Percentiles rank a stretch among this genome's conserved stretches.
phyloP scores from a whole-genome alignment of 2,888 invertebrate genomes.

The Ditylenchus weischeri region DNA sequence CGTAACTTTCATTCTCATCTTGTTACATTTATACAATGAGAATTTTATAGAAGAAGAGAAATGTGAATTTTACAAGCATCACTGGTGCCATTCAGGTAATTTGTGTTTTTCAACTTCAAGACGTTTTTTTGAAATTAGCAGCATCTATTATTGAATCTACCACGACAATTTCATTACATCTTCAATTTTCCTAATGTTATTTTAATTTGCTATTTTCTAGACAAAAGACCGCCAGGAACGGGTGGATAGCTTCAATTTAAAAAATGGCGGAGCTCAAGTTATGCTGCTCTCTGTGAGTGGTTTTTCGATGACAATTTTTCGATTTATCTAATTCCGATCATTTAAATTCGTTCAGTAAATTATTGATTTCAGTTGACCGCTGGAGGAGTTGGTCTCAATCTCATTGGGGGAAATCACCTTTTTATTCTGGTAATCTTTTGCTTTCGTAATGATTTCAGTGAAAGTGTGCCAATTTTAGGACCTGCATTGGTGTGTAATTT shows the following conservation, averaged over 20 bases:
- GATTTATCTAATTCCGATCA: too few relatives aligned
- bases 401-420: conserved; percentile 85
- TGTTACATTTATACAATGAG: too few relatives aligned
- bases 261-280: conserved; percentile 64
- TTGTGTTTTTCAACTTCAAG: background rate
- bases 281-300: conserved; percentile 71
- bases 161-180: too few relatives aligned
- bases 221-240: conserved; percentile 40
- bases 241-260: conserved; percentile 72
- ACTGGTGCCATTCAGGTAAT: conserved; percentile 70
- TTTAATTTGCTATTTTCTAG: too few relatives aligned
- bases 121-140: background rate
- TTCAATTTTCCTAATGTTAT: too few relatives aligned
- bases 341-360: too few relatives aligned
- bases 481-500: background rate
- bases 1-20: background rate
- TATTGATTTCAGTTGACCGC: conserved; percentile 68
- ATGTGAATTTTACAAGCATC: conserved; percentile 66
- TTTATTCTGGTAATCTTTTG: conserved; percentile 66
- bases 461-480: too few relatives aligned
- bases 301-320: too few relatives aligned
- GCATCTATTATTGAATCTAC: too few relatives aligned
- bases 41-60: conserved; percentile 8
- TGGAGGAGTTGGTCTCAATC: conserved; percentile 89
- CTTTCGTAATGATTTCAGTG: too few relatives aligned